Conservation (phyloP, 2,888 invertebrate genomes). For the Cephus sareptanus region DNA sequence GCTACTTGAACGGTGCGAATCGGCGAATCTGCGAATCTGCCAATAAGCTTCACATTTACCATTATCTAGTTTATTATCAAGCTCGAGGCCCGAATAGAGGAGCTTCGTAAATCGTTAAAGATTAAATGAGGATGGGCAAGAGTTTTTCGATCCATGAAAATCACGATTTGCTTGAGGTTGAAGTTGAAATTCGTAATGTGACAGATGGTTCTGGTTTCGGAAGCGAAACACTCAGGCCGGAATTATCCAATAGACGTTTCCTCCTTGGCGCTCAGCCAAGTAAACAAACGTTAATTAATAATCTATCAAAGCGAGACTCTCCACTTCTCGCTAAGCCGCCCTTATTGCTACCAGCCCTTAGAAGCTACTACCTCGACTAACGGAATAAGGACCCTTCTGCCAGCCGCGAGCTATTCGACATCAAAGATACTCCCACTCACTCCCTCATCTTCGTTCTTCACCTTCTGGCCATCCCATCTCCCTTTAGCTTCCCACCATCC, state of each 20-base stretch:
- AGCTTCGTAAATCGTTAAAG: not conserved
- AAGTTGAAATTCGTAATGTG: no score
- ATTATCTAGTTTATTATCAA: no score
- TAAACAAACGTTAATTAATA: conserved; percentile 38
- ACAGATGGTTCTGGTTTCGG: not conserved
- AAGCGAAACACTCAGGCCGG: conserved; percentile 3
- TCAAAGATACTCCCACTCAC: not conserved
- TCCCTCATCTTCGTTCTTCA: not conserved
- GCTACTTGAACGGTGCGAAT: no score
- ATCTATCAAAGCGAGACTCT: conserved; percentile 25
- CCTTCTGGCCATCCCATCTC: not conserved
- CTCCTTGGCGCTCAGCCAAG: conserved; percentile 16
- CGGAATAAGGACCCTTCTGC: not conserved
- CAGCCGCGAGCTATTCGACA: not conserved
- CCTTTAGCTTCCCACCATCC: not conserved
- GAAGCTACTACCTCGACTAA: not conserved
- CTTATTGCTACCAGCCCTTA: not conserved
- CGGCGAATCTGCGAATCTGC: no score
- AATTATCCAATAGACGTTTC: conserved; percentile 31
- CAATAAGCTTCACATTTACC: not conserved
- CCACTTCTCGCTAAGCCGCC: conserved; percentile 5
- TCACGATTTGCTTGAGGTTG: not conserved
- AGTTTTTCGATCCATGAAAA: not conserved
- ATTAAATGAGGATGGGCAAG: not conserved
- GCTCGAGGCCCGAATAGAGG: no score